These are phyloP conservation scores for Notoglanidium macrostoma DNA, from an alignment of 2,797 vertebrate genomes.

Conservation along the genomic window DNA sequence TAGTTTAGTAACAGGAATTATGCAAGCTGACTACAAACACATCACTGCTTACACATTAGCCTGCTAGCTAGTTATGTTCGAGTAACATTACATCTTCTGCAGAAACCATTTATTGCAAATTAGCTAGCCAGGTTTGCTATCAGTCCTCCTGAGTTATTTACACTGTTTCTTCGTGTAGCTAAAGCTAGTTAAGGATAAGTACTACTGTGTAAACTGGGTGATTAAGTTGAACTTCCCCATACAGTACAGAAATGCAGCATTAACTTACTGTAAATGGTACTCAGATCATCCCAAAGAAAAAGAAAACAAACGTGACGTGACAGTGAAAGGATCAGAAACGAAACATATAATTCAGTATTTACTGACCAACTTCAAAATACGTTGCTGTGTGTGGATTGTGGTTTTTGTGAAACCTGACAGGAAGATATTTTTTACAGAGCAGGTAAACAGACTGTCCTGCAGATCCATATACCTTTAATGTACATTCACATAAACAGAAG, in stretches of 20 bases:
- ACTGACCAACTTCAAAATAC: background rate
- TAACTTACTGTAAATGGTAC: background rate
- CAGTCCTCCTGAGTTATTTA: background rate
- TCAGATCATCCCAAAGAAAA: background rate
- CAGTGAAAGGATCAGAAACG: background rate
- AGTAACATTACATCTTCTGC: background rate
- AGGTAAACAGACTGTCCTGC: slow-evolving; percentile 83
- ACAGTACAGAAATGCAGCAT: background rate
- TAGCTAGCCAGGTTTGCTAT: background rate
- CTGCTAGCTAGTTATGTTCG: background rate
- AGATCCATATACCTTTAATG: slow-evolving; percentile 78
- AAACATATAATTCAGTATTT: background rate
- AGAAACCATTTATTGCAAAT: background rate
- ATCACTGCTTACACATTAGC: background rate
- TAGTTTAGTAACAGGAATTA: background rate
- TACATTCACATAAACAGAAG: slow-evolving; percentile 56
- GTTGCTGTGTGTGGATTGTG: slow-evolving; percentile 22
- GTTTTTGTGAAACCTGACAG: slow-evolving; percentile 51
- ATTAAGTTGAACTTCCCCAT: background rate
- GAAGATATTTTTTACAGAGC: slow-evolving; percentile 59
- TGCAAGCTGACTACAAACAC: background rate
- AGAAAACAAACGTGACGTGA: background rate
- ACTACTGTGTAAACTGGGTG: background rate
- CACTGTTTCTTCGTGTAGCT: background rate
- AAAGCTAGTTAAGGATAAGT: background rate